Conservation (phyloP, 2,888 invertebrate genomes). For the Malthinus seriepunctatus region DNA sequence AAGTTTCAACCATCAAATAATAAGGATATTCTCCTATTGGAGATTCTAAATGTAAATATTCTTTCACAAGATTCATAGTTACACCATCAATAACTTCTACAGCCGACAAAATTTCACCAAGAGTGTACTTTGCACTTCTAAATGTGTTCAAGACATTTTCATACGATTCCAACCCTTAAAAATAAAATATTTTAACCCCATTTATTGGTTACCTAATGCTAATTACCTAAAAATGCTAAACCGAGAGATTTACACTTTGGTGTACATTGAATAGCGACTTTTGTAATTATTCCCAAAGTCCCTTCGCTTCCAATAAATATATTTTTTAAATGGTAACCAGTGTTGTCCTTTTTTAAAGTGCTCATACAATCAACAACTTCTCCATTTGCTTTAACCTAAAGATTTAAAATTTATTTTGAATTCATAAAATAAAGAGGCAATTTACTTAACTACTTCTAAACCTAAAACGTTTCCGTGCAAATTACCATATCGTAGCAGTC, state of each 20-base stretch:
- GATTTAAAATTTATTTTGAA: background rate
- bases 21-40: conserved; percentile 74
- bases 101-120: conserved; percentile 91
- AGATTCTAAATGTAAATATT: conserved; percentile 62
- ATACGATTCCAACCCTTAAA: conserved; percentile 74
- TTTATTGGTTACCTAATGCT: background rate
- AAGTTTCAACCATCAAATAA: conserved; percentile 83
- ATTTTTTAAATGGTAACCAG: conserved; percentile 95
- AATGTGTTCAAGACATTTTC: conserved; percentile 77
- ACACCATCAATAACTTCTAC: conserved; percentile 89
- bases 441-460: conserved; percentile 75
- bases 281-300: conserved; percentile 91
- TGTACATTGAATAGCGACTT: conserved; percentile 87
- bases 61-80: conserved; percentile 67
- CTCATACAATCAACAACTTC: conserved; percentile 82
- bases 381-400: conserved; percentile 81
- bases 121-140: conserved; percentile 68
- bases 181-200: background rate
- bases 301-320: conserved; percentile 97
- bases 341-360: conserved; percentile 92
- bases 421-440: conserved; percentile 1
- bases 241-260: conserved; percentile 76
- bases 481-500: conserved; percentile 90
- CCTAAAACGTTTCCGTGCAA: conserved; percentile 90
- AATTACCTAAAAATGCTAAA: conserved; percentile 81